Evolutionary conservation across 1,140 invertebrate genomes (phyloP).

Genomic region (Cataglyphis hispanica): DNA sequence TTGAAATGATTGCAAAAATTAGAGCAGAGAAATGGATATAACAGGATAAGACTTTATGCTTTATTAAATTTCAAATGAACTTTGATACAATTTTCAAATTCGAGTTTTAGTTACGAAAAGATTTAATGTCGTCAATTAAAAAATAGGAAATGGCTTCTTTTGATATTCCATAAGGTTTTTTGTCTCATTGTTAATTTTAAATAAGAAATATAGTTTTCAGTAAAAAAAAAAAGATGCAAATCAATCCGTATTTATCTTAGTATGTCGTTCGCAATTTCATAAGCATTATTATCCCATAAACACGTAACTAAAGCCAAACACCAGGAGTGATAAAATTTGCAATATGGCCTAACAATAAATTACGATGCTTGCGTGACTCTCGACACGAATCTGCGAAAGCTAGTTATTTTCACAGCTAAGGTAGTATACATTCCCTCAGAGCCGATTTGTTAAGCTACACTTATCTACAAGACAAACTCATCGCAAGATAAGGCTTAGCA

Average conservation of each 20-base stretch:
- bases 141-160: neutral
- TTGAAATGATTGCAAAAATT: neutral
- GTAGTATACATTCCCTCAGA: neutral
- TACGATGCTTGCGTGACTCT: neutral
- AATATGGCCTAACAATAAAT: conserved; percentile 41
- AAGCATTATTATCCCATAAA: neutral
- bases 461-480: conserved; percentile 60
- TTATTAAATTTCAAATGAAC: neutral
- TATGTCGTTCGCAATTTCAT: neutral
- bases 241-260: neutral
- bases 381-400: conserved; percentile 7
- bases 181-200: neutral
- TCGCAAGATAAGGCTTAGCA: conserved; percentile 60
- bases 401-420: conserved; percentile 30
- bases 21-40: neutral
- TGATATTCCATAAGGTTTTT: neutral
- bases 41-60: neutral
- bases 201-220: neutral
- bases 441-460: conserved; percentile 44
- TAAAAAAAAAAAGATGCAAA: neutral
- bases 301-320: conserved; percentile 20
- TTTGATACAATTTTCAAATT: neutral
- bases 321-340: conserved; percentile 5
- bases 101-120: neutral
- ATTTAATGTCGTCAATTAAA: neutral